These are phyloP conservation scores for Sapayoa aenigma DNA, from an alignment of 2,113 vertebrate genomes.

Conservation along the genomic window DNA sequence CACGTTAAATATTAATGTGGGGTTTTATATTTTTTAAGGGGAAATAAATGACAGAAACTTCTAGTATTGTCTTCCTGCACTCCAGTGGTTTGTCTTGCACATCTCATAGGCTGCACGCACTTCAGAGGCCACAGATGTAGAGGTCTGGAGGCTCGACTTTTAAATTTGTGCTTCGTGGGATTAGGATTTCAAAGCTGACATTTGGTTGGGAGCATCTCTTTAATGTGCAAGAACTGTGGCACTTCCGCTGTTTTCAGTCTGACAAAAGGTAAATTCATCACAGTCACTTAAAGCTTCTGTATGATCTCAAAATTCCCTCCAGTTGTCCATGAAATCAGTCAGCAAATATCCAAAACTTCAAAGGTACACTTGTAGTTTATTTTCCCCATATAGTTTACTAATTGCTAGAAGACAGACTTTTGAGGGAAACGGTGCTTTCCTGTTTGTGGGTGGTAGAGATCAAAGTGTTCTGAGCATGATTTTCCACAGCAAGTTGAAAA, in stretches of 20 bases:
- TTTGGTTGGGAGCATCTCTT: background rate
- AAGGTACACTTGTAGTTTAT: background rate
- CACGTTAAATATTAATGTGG: background rate
- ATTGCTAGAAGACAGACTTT: background rate
- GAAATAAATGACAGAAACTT: background rate
- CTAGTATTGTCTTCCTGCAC: background rate
- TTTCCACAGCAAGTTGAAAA: background rate
- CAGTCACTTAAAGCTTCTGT: background rate
- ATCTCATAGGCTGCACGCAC: fast-evolving
- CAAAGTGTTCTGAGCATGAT: background rate
- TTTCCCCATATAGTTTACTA: background rate
- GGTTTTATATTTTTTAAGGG: background rate
- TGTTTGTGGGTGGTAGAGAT: background rate
- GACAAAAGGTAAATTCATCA: background rate
- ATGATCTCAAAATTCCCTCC: background rate
- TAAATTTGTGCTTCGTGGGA: background rate
- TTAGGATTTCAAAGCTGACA: background rate
- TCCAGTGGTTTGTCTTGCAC: background rate
- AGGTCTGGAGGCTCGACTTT: background rate
- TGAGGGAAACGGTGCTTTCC: background rate
- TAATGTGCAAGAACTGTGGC: background rate
- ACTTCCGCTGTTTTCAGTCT: background rate
- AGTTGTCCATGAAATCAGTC: background rate
- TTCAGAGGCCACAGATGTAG: background rate
- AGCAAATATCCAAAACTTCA: background rate